Evolutionary conservation across 1,140 invertebrate genomes (phyloP).

Genomic region (Telenomus remus): DNA sequence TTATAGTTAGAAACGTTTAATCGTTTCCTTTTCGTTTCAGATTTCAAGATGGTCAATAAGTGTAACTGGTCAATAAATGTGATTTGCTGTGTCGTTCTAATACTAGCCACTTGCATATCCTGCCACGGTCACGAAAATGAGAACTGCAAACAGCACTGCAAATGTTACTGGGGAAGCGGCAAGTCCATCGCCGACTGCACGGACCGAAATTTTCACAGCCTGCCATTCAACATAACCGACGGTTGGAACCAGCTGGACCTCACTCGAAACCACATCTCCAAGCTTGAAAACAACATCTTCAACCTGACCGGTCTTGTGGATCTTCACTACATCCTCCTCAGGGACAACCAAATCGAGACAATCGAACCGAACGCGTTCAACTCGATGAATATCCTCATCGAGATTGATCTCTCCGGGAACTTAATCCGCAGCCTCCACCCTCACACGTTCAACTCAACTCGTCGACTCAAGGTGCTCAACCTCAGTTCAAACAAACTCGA

Average conservation of each 20-base stretch:
- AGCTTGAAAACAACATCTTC: slow-evolving; percentile 82
- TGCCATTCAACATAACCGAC: slow-evolving; percentile 87
- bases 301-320: slow-evolving; percentile 83
- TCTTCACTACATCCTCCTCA: slow-evolving; percentile 86
- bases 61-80: background rate
- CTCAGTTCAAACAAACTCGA: slow-evolving; percentile 85
- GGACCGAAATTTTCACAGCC: slow-evolving; percentile 77
- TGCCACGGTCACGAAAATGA: slow-evolving; percentile 75
- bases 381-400: slow-evolving; percentile 85
- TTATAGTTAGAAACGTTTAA: too few relatives aligned
- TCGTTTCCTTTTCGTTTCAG: too few relatives aligned
- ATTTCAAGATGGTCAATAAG: background rate
- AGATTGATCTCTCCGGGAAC: slow-evolving; percentile 89
- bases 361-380: slow-evolving; percentile 84
- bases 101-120: slow-evolving; percentile 2
- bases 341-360: slow-evolving; percentile 82
- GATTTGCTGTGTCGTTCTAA: background rate
- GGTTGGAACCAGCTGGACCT: too few relatives aligned
- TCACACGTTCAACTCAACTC: slow-evolving; percentile 82
- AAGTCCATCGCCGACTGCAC: slow-evolving; percentile 89
- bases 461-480: slow-evolving; percentile 81
- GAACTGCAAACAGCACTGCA: slow-evolving; percentile 78
- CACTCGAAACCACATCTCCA: slow-evolving; percentile 81
- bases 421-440: slow-evolving; percentile 81
- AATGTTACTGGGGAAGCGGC: slow-evolving; percentile 86